These are phyloP conservation scores for Dicrurus megarhynchus DNA, from an alignment of 2,113 vertebrate species.

Conservation along the genomic window DNA sequence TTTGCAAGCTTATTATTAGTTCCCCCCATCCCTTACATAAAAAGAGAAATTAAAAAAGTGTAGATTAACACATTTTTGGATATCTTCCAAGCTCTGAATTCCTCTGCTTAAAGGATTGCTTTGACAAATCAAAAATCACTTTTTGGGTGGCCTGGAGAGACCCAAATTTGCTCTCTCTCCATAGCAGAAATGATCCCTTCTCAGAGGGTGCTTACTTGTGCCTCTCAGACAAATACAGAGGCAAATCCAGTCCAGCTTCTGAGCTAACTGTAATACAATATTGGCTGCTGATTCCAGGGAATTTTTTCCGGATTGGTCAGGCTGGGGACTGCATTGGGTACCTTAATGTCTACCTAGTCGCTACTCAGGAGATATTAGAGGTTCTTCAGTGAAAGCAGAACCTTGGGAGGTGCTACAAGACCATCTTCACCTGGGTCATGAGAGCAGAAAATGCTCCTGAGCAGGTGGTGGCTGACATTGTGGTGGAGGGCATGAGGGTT, in stretches of 20 bases:
- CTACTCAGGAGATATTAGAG: neutral
- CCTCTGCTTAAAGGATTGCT: slow-evolving; percentile 31
- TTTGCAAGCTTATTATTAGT: slow-evolving; percentile 51
- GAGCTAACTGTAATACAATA: neutral
- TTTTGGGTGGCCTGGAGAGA: slow-evolving; percentile 44
- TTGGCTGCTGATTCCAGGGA: neutral
- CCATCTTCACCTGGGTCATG: neutral
- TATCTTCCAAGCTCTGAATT: slow-evolving; percentile 26
- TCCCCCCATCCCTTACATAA: neutral
- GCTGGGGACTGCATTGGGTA: neutral
- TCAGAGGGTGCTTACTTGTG: neutral
- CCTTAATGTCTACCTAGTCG: neutral
- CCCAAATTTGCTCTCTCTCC: neutral
- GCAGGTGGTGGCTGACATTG: neutral
- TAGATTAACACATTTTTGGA: slow-evolving; percentile 57
- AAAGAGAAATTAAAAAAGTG: slow-evolving; percentile 31
- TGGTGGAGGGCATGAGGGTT: neutral
- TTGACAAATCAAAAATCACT: slow-evolving; percentile 46
- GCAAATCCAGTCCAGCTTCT: neutral
- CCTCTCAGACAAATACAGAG: neutral
- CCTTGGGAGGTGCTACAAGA: neutral
- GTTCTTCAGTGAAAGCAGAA: neutral
- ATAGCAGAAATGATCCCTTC: neutral
- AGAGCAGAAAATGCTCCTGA: neutral
- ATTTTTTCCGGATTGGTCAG: neutral